Base-by-base conservation (phyloP, 2,113 vertebrate species). In the Neofelis nebulosa region DNA sequence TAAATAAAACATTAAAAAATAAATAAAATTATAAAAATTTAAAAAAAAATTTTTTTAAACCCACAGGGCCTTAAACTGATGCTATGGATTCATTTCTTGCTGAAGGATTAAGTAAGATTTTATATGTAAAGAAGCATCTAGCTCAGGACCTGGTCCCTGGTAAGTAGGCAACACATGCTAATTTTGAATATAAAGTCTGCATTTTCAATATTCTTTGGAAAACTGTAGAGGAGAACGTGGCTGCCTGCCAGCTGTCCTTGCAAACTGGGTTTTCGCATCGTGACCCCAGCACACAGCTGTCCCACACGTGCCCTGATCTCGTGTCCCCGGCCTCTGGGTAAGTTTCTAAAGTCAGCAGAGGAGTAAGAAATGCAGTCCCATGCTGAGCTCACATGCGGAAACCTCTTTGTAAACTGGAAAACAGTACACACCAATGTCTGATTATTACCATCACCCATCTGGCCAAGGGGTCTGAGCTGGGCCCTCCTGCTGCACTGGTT, bases 361-460 rank as follows among this genome's bases (percentile, higher is more conserved):
- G 21, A 69, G 41, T 16, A 18, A 41, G 21, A 1, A 0, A 0
- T 0, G 0, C 7, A 2, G 7, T 15, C 15, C 41, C 23, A 23
- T 1, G 25, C 41, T 36, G 21, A 63, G 27, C 7, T 16, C 16
- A 31, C 0, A 0, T 0, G 0, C 0, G 1, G 21, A 79, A 36
- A 11, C 16, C 31, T 76, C 89, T 90, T 12, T 18, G 38, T 12
- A 69, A 52, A 73, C 13, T 79, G 86, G 41, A 31, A 66, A 61
- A 23, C 5, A 19, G 7, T 23, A 12, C 13, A 33, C 29, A 25
- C 57, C 6, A 9, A 7, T 3, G 50, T n/a, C 15, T 16, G 66
- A 55, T n/a, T 13, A 16, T 15, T 38, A 45, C 7, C 27, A 23
- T 41, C 23, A 29, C 5, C 52, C 66, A 4, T 36, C 3, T 23